phyloP scores from a whole-genome alignment of 2,888 invertebrate species.

The Drosophila maculinotata region DNA sequence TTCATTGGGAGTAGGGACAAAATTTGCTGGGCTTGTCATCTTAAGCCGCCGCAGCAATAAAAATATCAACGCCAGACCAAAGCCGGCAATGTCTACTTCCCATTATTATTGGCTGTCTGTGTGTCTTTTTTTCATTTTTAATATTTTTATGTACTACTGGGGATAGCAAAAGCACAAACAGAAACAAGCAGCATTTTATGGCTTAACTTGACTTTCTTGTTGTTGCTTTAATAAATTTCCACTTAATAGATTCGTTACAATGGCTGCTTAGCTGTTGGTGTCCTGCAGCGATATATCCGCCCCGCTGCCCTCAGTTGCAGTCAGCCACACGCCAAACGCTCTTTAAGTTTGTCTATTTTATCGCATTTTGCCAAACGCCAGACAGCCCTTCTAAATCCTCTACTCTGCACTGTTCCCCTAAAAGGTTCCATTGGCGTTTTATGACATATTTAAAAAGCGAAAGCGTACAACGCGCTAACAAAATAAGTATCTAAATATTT shows the following conservation, averaged over 20 bases:
- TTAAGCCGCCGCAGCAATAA: conserved; percentile 69
- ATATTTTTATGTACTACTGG: conserved; percentile 69
- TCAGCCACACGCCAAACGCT: conserved; percentile 35
- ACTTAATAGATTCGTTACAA: conserved; percentile 81
- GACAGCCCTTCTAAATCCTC: conserved; percentile 13
- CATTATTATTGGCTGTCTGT: conserved; percentile 52
- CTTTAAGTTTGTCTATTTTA: conserved; percentile 63
- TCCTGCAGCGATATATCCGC: conserved; percentile 15
- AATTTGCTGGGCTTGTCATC: conserved; percentile 39
- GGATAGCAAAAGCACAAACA: conserved; percentile 1
- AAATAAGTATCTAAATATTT: conserved; percentile 42
- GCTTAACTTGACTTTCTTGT: conserved; percentile 55
- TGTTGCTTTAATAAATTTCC: conserved; percentile 79
- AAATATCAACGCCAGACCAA: conserved; percentile 71
- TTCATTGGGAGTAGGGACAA: conserved; percentile 30
- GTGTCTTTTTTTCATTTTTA: conserved; percentile 45
- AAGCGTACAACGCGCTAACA: conserved; percentile 38
- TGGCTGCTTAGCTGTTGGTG: conserved; percentile 49
- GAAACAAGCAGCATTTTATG: conserved; percentile 69
- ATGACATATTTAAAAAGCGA: conserved; percentile 68
- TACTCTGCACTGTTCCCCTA: not conserved
- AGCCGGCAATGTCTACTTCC: conserved; percentile 9
- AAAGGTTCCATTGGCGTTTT: conserved; percentile 53
- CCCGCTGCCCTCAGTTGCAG: conserved; percentile 13
- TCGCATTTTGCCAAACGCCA: conserved; percentile 55